Percentiles rank a stretch among this genome's conserved stretches.
Evolutionary conservation across 2,888 invertebrate genomes (phyloP).

Genomic region (Odontocolon sp.): DNA sequence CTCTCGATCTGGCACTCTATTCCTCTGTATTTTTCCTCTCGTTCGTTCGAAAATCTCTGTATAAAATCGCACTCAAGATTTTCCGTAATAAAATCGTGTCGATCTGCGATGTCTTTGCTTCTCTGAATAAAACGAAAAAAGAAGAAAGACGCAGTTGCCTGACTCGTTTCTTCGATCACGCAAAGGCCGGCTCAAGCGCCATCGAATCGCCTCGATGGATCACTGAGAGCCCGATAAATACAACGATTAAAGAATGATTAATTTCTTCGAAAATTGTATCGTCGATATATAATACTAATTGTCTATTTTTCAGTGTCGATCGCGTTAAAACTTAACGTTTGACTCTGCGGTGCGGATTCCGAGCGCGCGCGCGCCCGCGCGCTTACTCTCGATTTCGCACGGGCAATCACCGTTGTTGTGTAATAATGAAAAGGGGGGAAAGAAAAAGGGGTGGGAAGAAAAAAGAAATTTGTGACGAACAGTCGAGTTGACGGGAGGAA

Average conservation of each 20-base stretch:
- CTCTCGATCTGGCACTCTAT: background rate
- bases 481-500: too few species aligned
- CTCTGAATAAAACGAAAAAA: conserved; percentile 1
- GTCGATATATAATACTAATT: background rate
- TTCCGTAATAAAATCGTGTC: background rate
- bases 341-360: background rate
- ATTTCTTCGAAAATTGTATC: background rate
- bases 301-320: background rate
- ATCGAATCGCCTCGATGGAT: conserved; percentile 49
- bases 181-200: conserved; percentile 26
- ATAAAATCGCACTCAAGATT: background rate
- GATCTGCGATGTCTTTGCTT: background rate
- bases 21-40: background rate
- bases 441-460: background rate
- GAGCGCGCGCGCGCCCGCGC: background rate
- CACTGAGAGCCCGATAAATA: conserved; percentile 14
- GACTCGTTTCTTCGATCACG: conserved; percentile 24
- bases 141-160: background rate
- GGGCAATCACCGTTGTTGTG: conserved; percentile 40
- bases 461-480: too few species aligned
- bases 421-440: conserved; percentile 11
- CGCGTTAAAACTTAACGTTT: background rate
- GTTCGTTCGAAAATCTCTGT: background rate
- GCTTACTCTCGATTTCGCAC: background rate
- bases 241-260: background rate